These are phyloP conservation scores for Hippolais icterina DNA, from an alignment of 2,113 vertebrate species.

Conservation along the genomic window DNA sequence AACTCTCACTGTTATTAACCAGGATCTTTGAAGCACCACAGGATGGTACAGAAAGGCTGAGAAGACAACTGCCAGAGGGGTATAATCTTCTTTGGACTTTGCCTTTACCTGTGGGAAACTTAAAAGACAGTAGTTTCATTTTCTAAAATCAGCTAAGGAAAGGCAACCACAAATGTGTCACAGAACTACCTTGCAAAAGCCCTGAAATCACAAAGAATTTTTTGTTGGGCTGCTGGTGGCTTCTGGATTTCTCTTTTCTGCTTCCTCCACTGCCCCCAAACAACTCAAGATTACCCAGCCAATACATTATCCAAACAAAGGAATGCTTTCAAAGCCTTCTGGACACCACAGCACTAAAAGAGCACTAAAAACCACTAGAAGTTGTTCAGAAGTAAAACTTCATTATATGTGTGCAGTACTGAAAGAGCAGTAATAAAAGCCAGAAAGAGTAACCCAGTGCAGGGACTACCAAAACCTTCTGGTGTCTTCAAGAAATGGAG, in stretches of 20 bases:
- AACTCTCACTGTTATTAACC: background rate
- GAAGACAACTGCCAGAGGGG: background rate
- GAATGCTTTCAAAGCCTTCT: background rate
- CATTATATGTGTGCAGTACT: background rate
- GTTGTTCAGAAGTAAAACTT: background rate
- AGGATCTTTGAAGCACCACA: background rate
- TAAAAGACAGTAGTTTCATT: background rate
- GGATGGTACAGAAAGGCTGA: background rate
- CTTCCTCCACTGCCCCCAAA: background rate
- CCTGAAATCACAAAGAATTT: background rate
- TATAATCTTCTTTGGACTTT: background rate
- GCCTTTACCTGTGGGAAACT: background rate
- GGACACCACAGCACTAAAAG: background rate
- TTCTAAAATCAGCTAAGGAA: background rate
- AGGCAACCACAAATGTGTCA: background rate
- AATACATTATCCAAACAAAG: background rate
- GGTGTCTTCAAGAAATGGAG: background rate
- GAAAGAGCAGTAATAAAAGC: background rate
- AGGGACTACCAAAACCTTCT: background rate
- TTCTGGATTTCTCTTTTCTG: background rate
- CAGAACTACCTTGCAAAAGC: background rate
- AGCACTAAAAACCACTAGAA: background rate
- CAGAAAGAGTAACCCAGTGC: background rate
- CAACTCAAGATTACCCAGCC: accelerated
- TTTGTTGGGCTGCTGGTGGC: background rate